Evolutionary conservation across 2,797 vertebrate species (phyloP), one percentile per base, ranked within the genome.

Genomic region (Sebastolobus altivelis): DNA sequence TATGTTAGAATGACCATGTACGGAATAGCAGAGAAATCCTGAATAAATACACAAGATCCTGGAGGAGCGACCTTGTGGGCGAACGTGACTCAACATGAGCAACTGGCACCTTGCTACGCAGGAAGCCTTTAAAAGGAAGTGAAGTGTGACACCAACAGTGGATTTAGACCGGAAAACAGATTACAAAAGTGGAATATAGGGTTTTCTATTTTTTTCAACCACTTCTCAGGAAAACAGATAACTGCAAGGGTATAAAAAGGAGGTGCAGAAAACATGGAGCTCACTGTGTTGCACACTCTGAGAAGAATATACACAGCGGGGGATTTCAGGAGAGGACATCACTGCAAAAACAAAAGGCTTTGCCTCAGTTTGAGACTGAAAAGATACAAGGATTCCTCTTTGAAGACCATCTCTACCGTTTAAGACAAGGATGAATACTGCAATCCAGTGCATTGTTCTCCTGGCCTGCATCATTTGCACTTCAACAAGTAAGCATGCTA

Each of bases 371-470:
- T 58, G 16, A 43, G 29, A 58, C n/a, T n/a, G 2, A 12, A 27
- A 63, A 37, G 10, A n/a, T 4, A 31, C 13, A 56, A 33, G 8
- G 18, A 60, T 58, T 70, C 56, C 4, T 25, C 40, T 20, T 13
- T 56, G 10, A 43, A 29, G 22, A 29, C 27, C 35, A 16, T 49
- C 35, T 6, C 31, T 10, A 55, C 25, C n/a, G 33, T 20, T 13
- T 10, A 62, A 74, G 58, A 72, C 8, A 7, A 83, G 1, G 56
- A 89, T 83, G 86, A 87, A 75, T 2, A 16, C 61, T 65, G 8
- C 43, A 4, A 49, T 72, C 68, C 59, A 49, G 12, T 85, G 68
- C 68, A 13, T 88, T 4, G 0, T 88, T n/a, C 37, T 91, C 54
- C 72, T 92, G 73, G 52, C 56, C 59, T 87, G 81, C 22, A 0